Evolutionary conservation across 2,797 vertebrate genomes (phyloP), one percentile per base, ranked within the genome.

Genomic region (Adrianichthys oophorus): DNA sequence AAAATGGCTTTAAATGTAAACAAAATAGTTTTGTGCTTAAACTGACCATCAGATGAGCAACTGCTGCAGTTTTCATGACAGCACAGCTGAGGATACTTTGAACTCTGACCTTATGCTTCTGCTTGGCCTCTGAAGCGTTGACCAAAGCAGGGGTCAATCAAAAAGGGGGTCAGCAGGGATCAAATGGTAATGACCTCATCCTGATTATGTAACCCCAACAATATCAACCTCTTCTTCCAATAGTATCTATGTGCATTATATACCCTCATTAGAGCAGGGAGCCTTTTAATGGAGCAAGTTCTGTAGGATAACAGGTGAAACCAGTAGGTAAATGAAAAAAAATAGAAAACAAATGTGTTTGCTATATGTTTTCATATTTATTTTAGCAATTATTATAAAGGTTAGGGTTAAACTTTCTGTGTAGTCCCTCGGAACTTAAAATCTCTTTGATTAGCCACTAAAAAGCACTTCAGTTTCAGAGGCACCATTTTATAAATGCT

Each of bases 81-180:
- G 78, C 86, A 82, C 86, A 90, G 87, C 87, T 88, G 85, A 87
- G 78, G 84, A 82, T 70, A 83, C 82, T 83, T 73, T 90, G 88
- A 87, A 83, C 87, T 78, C 58, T 87, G 86, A 88, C 88, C 89
- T 84, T 74, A 59, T 68, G 61, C 69, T 70, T 52, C 74, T 74
- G 74, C 70, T 55, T 78, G 74, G 56, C 80, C 80, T 85, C 73
- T 70, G 76, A 80, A 84, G 85, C 70, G 52, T 54, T 84, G 84
- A 85, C 87, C 84, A 82, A 81, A 62, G 65, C 68, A 60, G 75
- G 76, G 84, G 87, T 89, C 89, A 88, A 85, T 89, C 80, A 85
- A 85, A 78, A 76, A 52, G 7, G 64, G 73, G 87, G 87, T 87
- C 83, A 74, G 57, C 55, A 48, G 61, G 73, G 88, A 83, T 87